Evolutionary conservation across 2,797 vertebrate genomes (phyloP).

Genomic region (Cynopterus sphinx): DNA sequence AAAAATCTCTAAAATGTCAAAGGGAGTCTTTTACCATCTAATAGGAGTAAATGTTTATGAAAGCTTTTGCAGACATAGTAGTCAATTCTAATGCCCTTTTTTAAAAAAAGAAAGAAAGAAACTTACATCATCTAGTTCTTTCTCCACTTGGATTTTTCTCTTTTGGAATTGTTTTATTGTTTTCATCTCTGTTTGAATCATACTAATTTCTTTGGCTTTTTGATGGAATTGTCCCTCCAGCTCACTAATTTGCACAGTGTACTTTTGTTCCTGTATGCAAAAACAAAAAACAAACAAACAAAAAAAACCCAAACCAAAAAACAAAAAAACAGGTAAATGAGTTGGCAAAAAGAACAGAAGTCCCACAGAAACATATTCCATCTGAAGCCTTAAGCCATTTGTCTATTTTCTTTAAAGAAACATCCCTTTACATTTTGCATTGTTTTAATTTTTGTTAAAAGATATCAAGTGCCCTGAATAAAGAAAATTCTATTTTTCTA

Average conservation of each 20-base stretch:
- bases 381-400: slow-evolving; percentile 27
- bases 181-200: slow-evolving; percentile 88
- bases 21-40: not conserved
- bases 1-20: slow-evolving; percentile 31
- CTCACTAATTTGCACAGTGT: slow-evolving; percentile 83
- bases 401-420: slow-evolving; percentile 30
- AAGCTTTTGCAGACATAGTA: not conserved
- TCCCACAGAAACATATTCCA: not conserved
- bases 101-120: not conserved
- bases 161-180: slow-evolving; percentile 87
- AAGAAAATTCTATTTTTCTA: not conserved
- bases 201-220: slow-evolving; percentile 87
- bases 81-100: not conserved
- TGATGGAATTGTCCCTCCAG: slow-evolving; percentile 88
- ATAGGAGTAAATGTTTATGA: slow-evolving; percentile 13
- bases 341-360: slow-evolving; percentile 13
- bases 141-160: slow-evolving; percentile 89
- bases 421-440: slow-evolving; percentile 12
- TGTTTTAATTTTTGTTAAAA: slow-evolving; percentile 40
- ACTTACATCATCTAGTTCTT: slow-evolving; percentile 89
- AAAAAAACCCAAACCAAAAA: not conserved
- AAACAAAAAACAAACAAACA: slow-evolving; percentile 22
- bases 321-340: slow-evolving; percentile 40
- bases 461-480: not conserved
- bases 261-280: slow-evolving; percentile 84